These are phyloP conservation scores for Catotricha subobsoleta DNA, from an alignment of 2,888 invertebrate species.

Conservation along the genomic window DNA sequence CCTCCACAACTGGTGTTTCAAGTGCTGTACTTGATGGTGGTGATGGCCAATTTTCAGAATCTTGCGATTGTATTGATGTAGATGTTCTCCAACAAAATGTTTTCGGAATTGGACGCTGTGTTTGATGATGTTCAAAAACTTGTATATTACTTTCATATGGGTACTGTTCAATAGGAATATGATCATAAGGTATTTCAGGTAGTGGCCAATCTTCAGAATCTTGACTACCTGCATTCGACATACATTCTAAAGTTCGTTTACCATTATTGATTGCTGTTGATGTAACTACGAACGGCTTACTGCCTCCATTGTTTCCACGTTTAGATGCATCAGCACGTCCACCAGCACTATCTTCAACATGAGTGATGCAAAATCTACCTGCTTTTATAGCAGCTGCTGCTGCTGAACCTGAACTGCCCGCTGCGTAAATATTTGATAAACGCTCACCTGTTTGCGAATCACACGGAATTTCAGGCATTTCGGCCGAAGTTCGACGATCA, in stretches of 20 bases:
- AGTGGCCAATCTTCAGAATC: conserved; percentile 62
- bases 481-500: conserved; percentile 64
- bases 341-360: conserved; percentile 17
- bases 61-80: conserved; percentile 23
- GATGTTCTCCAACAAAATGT: conserved; percentile 28
- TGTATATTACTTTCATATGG: conserved; percentile 12
- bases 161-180: conserved; percentile 21
- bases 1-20: conserved; percentile 54
- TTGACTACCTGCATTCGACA: conserved; percentile 42
- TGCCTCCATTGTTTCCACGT: conserved; percentile 23
- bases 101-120: conserved; percentile 23
- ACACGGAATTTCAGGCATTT: conserved; percentile 69
- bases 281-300: conserved; percentile 9
- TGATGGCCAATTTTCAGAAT: conserved; percentile 66
- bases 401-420: conserved; percentile 22
- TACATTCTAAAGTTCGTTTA: conserved; percentile 24
- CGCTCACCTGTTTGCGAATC: conserved; percentile 41
- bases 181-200: conserved; percentile 45
- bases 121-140: neutral
- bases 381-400: conserved; percentile 25
- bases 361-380: conserved; percentile 26
- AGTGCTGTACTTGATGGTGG: conserved; percentile 52
- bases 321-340: conserved; percentile 14
- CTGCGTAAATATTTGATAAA: conserved; percentile 34
- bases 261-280: no score